Conservation (phyloP, 2,113 vertebrate genomes). For the Centropristis striata region DNA sequence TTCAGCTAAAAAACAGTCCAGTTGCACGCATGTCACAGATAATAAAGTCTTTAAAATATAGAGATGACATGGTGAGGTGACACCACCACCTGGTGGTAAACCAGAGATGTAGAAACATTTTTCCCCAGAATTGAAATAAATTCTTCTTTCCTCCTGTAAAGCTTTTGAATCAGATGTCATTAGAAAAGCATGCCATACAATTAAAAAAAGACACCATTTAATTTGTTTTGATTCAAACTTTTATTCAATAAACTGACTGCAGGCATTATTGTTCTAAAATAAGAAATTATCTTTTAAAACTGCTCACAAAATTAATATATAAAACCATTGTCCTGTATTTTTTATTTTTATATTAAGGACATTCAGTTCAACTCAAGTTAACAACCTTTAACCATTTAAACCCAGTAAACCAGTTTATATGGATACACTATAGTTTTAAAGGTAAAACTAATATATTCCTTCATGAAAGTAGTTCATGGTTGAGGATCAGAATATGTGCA, state of each 20-base stretch:
- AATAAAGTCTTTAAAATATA: background rate
- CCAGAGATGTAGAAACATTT: background rate
- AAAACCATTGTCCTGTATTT: background rate
- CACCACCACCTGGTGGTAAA: conserved; percentile 11
- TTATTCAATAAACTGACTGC: background rate
- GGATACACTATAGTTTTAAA: background rate
- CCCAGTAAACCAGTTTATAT: too few relatives aligned
- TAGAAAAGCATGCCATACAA: background rate
- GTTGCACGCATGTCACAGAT: background rate
- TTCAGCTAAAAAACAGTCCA: background rate
- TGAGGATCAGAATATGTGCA: background rate
- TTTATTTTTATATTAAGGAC: background rate
- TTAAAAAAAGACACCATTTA: background rate
- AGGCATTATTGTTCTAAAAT: background rate
- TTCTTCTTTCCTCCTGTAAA: background rate
- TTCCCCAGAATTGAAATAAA: background rate
- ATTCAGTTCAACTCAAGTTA: background rate
- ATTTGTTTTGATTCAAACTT: background rate
- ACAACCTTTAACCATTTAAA: too few relatives aligned
- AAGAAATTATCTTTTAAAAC: background rate
- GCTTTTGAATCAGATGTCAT: background rate
- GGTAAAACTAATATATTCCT: background rate
- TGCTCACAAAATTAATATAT: background rate
- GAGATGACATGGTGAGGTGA: background rate
- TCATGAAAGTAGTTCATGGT: background rate